Percentiles rank a stretch among this genome's conserved stretches.
Conservation (phyloP, 2,888 invertebrate genomes). For the Melanostoma scalare region DNA sequence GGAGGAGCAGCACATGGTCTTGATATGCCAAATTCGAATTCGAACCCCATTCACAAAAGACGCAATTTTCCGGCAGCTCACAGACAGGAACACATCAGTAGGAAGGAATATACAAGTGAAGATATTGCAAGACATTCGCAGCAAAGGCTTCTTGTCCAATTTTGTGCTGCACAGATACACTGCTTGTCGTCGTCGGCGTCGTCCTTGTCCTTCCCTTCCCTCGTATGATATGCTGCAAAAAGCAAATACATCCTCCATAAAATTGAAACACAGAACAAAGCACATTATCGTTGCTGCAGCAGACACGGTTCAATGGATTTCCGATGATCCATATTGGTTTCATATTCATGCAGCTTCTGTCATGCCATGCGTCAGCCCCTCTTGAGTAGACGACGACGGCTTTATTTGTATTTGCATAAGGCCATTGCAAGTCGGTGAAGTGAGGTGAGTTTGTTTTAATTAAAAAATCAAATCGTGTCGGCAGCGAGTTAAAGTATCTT, state of each 20-base stretch:
- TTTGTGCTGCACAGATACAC: slow-evolving; percentile 3
- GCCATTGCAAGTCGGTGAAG: not conserved
- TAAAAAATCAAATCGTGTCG: slow-evolving; percentile 39
- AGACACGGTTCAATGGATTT: slow-evolving; percentile 39
- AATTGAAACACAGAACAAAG: slow-evolving; percentile 58
- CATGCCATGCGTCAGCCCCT: slow-evolving; percentile 25
- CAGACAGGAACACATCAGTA: slow-evolving; percentile 49
- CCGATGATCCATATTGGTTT: slow-evolving; percentile 62
- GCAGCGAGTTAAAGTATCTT: slow-evolving; percentile 46
- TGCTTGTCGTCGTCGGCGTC: not conserved
- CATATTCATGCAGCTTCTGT: slow-evolving; percentile 28
- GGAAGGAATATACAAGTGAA: slow-evolving; percentile 21
- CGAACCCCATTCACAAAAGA: slow-evolving; percentile 52
- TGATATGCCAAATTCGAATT: slow-evolving; percentile 42
- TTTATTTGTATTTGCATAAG: slow-evolving; percentile 28
- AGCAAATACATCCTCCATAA: slow-evolving; percentile 26
- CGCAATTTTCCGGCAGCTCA: slow-evolving; percentile 71
- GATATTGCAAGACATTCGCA: slow-evolving; percentile 29
- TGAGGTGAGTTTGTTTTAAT: slow-evolving; percentile 55
- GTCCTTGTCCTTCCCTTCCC: not conserved
- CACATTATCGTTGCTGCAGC: slow-evolving; percentile 46
- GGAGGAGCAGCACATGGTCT: slow-evolving; percentile 49
- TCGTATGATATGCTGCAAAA: too few relatives aligned
- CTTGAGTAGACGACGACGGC: slow-evolving; percentile 13
- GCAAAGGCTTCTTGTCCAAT: slow-evolving; percentile 38